phyloP scores from a whole-genome alignment of 2,888 invertebrate genomes.

The Watsonalla binaria region DNA sequence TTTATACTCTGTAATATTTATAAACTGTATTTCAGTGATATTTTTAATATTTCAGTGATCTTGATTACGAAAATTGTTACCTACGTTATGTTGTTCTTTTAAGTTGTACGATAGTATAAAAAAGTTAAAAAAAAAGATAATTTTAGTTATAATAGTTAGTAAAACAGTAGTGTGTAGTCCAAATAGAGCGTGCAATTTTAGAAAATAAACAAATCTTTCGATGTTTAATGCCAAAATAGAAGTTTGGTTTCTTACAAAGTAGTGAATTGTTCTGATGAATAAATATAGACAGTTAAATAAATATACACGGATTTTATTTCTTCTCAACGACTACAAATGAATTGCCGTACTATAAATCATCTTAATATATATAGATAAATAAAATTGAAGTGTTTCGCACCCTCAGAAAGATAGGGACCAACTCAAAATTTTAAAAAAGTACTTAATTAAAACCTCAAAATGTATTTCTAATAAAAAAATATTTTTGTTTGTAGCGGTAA shows the following conservation, averaged over 20 bases:
- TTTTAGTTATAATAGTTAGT: constrained; percentile 19
- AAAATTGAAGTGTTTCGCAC: too few relatives aligned
- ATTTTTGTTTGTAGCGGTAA: too few relatives aligned
- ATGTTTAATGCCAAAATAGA: constrained; percentile 64
- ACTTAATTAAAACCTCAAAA: too few relatives aligned
- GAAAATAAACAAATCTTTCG: constrained; percentile 50
- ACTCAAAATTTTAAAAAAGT: too few relatives aligned
- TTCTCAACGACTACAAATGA: constrained; percentile 8
- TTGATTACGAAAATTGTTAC: constrained; percentile 32
- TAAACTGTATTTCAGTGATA: constrained; percentile 35
- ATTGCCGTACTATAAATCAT: too few relatives aligned
- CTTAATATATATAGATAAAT: too few relatives aligned
- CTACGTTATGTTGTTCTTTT: constrained; percentile 23
- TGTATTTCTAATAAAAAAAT: too few relatives aligned
- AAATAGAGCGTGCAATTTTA: constrained; percentile 71
- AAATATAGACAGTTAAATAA: constrained; percentile 47
- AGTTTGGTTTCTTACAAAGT: constrained; percentile 70
- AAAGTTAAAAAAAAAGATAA: constrained; percentile 20
- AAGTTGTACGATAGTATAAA: constrained; percentile 9
- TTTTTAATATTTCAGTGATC: constrained; percentile 36
- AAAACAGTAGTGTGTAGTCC: constrained; percentile 33
- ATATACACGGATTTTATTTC: constrained; percentile 18
- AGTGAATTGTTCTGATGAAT: constrained; percentile 72
- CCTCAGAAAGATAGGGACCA: too few relatives aligned
- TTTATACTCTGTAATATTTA: constrained; percentile 32